Base-by-base conservation (phyloP, 2,888 invertebrate genomes). In the Drosophila mercatorum region DNA sequence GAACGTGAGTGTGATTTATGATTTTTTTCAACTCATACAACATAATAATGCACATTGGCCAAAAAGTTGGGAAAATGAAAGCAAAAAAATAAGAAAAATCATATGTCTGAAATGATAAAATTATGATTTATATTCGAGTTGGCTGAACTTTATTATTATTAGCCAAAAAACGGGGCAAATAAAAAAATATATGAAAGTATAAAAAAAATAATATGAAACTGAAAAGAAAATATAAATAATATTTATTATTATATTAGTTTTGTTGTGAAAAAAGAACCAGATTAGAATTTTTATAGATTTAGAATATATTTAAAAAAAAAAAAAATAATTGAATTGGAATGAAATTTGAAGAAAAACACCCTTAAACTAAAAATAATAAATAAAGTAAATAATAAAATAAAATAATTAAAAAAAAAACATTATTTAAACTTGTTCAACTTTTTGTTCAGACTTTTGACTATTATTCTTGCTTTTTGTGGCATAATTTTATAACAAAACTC, bases 1-100 rank as follows among this genome's bases (percentile, higher is more conserved):
- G 93, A 94, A 93, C 94, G 95, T 95, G 93, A 94, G 95, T 94
- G 89, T 81, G 75, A 83, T 85, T 82, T 78, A 83, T 82, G 85
- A 89, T 80, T 85, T 74, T 57, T 60, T 57, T 31, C 44, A 46
- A 63, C 68, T 53, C 40, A 22, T 41, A 34, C 49, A 57, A 63
- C 31, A 56, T 41, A 51, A 53, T 41, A 47, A 7, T 43, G 55
- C 51, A 88, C 88, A 72, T 40, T 83, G 88, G 26, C 11, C 36
- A 22, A 38, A 31, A 22, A 66, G 4, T 36, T 2, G 1, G 22
- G 41, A 12, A 36, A 10, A 41, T 0, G 31, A n/a, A 28, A 2
- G 4, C 28, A 5, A 28, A 28, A 22, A 22, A 22, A 22, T 22
- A 22, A 22, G 7, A 36, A 31, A 7, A 11, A 12, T 22, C 4